Evolutionary conservation across 2,797 vertebrate genomes (phyloP).

Genomic region (Acanthopagrus latus): DNA sequence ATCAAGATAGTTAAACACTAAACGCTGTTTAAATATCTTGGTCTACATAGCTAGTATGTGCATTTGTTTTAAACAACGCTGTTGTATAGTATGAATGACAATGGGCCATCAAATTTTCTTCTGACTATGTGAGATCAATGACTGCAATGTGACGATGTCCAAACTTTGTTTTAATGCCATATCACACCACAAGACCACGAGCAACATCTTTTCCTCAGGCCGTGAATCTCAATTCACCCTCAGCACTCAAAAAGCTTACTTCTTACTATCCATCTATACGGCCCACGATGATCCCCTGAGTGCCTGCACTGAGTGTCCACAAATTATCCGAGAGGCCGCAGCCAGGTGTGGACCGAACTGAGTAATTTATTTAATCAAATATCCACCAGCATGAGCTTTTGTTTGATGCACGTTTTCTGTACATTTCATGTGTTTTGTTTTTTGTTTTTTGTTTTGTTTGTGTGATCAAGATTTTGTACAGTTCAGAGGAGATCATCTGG

Average conservation of each 20-base stretch:
- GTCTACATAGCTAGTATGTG: too few species aligned
- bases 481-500: not conserved
- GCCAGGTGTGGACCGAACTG: slow-evolving; percentile 32
- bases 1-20: too few species aligned
- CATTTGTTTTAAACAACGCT: too few species aligned
- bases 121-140: too few species aligned
- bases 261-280: slow-evolving; percentile 16
- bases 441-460: not conserved
- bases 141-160: too few species aligned
- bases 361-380: slow-evolving; percentile 54
- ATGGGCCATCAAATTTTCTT: too few species aligned
- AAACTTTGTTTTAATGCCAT: too few species aligned
- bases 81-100: too few species aligned
- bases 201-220: too few species aligned
- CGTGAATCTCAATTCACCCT: too few species aligned
- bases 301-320: slow-evolving; percentile 10
- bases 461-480: not conserved
- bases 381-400: slow-evolving; percentile 21
- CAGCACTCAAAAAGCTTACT: not conserved
- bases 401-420: slow-evolving; percentile 19
- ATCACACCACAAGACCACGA: too few species aligned
- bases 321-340: slow-evolving; percentile 34
- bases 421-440: slow-evolving; percentile 6
- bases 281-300: slow-evolving; percentile 6
- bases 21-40: too few species aligned